phyloP scores from a whole-genome alignment of 2,797 vertebrate genomes.

The Sebastes hopkinsi region DNA sequence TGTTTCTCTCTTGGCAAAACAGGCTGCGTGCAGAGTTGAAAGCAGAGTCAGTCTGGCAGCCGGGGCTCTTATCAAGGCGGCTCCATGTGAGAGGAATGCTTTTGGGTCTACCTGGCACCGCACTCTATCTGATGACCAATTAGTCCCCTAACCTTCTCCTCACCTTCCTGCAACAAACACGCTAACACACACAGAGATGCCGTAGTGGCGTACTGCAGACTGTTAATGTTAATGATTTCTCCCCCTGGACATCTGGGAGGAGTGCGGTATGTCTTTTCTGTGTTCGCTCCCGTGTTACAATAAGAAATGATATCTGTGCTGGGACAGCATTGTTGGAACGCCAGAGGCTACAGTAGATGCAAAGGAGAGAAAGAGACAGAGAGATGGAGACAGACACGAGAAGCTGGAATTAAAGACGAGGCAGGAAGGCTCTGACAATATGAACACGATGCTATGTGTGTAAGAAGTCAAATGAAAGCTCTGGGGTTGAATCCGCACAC shows the following conservation, averaged over 20 bases:
- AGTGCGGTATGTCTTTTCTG: conserved; percentile 4
- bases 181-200: background rate
- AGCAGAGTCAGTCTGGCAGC: conserved; percentile 62
- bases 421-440: conserved; percentile 43
- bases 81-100: conserved; percentile 44
- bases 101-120: conserved; percentile 54
- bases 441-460: conserved; percentile 49
- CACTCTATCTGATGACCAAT: conserved; percentile 51
- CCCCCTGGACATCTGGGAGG: conserved; percentile 25
- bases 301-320: conserved; percentile 23
- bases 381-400: conserved; percentile 24
- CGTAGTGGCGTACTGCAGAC: background rate
- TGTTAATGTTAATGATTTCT: conserved; percentile 39
- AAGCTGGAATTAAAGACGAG: conserved; percentile 28
- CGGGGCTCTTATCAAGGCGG: conserved; percentile 52
- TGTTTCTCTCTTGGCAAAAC: conserved; percentile 59
- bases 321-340: background rate
- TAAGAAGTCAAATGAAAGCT: conserved; percentile 63
- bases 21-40: conserved; percentile 42
- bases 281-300: conserved; percentile 15
- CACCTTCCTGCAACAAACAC: conserved; percentile 37
- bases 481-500: conserved; percentile 61
- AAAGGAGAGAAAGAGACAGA: conserved; percentile 8
- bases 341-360: conserved; percentile 15
- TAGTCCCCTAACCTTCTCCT: conserved; percentile 45